phyloP scores from a whole-genome alignment of 2,888 invertebrate genomes.

The Phengaris alcon region DNA sequence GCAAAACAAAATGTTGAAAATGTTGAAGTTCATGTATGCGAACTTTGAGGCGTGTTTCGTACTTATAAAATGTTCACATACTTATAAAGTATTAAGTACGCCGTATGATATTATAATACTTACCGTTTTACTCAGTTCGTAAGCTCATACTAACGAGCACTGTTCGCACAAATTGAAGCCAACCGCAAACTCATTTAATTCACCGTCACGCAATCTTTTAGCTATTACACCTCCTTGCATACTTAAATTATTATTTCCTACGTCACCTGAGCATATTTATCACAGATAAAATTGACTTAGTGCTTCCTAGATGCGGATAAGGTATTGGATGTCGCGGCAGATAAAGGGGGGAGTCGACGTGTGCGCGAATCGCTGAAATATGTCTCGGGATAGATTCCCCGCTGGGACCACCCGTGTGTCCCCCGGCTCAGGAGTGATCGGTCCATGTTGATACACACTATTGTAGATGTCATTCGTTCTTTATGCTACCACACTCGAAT shows the following conservation, averaged over 20 bases:
- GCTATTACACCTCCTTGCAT: constrained; percentile 38
- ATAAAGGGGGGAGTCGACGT: constrained; percentile 63
- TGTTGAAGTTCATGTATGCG: constrained; percentile 11
- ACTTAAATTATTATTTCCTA: constrained; percentile 44
- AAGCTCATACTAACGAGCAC: constrained; percentile 53
- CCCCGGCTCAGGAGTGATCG: constrained; percentile 38
- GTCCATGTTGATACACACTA: constrained; percentile 41
- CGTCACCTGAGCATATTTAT: constrained; percentile 37
- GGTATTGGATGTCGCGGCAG: constrained; percentile 62
- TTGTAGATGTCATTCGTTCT: constrained; percentile 42
- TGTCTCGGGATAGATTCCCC: constrained; percentile 60
- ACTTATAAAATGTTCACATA: constrained; percentile 11
- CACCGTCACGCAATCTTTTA: constrained; percentile 58
- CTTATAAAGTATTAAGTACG: constrained; percentile 13
- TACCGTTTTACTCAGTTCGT: constrained; percentile 40
- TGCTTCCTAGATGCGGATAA: constrained; percentile 57
- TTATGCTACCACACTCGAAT: constrained; percentile 36
- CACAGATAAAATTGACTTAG: constrained; percentile 53
- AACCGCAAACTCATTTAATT: constrained; percentile 64
- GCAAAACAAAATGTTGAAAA: constrained; percentile 14
- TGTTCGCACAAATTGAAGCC: constrained; percentile 64
- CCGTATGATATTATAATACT: constrained; percentile 21
- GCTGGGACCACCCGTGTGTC: constrained; percentile 73
- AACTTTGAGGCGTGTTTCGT: constrained; percentile 8
- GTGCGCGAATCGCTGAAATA: constrained; percentile 74